phyloP scores from a whole-genome alignment of 2,888 invertebrate genomes.

The Hypselothyrea guttata region DNA sequence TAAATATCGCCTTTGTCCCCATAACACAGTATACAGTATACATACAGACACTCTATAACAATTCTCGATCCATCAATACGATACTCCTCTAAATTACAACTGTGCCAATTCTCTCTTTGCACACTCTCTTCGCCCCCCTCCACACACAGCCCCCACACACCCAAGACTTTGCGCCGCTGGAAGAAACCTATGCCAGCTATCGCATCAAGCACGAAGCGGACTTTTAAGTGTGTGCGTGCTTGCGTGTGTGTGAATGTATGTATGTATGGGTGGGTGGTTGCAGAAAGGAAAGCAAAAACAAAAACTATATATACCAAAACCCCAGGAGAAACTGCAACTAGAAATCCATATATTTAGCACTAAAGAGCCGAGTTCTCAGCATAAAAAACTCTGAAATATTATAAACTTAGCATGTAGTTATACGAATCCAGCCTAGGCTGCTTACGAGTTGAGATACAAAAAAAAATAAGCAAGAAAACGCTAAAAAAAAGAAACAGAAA shows the following conservation, averaged over 20 bases:
- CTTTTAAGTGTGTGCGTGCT: constrained; percentile 56
- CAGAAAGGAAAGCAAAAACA: constrained; percentile 6
- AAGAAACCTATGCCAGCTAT: constrained; percentile 80
- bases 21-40: constrained; percentile 22
- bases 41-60: constrained; percentile 19
- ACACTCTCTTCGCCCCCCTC: constrained; percentile 58
- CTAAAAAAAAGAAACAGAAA: constrained; percentile 12
- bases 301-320: constrained; percentile 3
- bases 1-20: constrained; percentile 54
- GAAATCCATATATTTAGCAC: constrained; percentile 1
- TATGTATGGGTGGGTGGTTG: not conserved
- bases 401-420: constrained; percentile 51
- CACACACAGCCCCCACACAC: constrained; percentile 57
- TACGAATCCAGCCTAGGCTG: constrained; percentile 64
- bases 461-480: constrained; percentile 9
- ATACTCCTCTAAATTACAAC: constrained; percentile 42
- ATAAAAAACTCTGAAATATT: constrained; percentile 22
- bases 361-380: no score
- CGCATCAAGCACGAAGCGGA: constrained; percentile 80
- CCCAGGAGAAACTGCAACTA: not conserved
- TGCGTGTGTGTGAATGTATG: constrained; percentile 9
- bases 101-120: constrained; percentile 69
- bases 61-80: constrained; percentile 35
- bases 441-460: constrained; percentile 40
- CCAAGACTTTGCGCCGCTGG: constrained; percentile 79